Percentiles rank a stretch among this genome's conserved stretches.
Conservation (phyloP, 2,888 invertebrate species). For the Zaprionus bogoriensis region DNA sequence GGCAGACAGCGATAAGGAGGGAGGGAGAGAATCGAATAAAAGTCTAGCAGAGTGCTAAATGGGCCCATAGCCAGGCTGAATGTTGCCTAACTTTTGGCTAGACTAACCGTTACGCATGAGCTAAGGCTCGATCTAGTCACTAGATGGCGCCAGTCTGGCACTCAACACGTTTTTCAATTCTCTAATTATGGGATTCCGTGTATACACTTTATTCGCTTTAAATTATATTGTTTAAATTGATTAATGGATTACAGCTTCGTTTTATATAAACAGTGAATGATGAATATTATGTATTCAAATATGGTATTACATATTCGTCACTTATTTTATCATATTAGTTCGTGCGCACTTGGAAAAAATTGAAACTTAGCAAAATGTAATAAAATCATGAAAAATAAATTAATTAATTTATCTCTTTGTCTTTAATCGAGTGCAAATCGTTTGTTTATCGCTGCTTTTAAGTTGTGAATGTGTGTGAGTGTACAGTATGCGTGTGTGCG, state of each 20-base stretch:
- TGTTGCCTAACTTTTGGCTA: constrained; percentile 56
- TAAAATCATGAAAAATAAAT: too few relatives aligned
- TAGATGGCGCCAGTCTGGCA: constrained; percentile 49
- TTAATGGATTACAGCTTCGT: too few relatives aligned
- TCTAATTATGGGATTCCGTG: too few relatives aligned
- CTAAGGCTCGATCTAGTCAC: constrained; percentile 17
- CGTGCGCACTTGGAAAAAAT: too few relatives aligned
- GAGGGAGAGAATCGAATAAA: constrained; percentile 1
- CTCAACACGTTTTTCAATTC: constrained; percentile 45
- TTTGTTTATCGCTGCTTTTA: constrained; percentile 49
- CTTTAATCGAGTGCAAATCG: constrained; percentile 10
- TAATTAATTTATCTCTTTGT: constrained; percentile 16
- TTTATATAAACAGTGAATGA: too few relatives aligned
- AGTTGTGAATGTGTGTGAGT: background rate
- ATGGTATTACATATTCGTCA: too few relatives aligned
- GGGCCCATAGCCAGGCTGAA: constrained; percentile 20
- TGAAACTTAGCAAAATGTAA: too few relatives aligned
- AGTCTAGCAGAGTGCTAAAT: constrained; percentile 19
- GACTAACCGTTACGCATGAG: constrained; percentile 49
- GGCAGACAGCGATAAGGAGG: background rate
- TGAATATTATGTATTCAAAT: too few relatives aligned
- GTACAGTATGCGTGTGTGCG: constrained; percentile 18
- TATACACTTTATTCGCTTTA: too few relatives aligned
- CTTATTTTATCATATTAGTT: too few relatives aligned
- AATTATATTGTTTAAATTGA: too few relatives aligned